A percentile compares a stretch with the other conserved stretches of the same genome.
These are phyloP conservation scores for Drosophila subquinaria DNA, from an alignment of 2,888 invertebrate species.

Conservation along the genomic window DNA sequence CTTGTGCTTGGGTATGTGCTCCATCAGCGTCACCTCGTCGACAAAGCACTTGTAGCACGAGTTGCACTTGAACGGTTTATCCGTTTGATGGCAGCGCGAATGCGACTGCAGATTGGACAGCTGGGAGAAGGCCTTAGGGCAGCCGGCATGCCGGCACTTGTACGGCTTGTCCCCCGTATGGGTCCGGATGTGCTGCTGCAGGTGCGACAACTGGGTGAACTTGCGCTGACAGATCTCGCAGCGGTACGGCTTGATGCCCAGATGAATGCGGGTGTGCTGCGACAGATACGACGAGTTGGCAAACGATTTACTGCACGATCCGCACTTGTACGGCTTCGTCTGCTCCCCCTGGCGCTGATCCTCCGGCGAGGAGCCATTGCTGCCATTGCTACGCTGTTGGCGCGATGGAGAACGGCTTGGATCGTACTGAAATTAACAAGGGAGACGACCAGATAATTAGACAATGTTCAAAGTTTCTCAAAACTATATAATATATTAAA, in stretches of 20 bases:
- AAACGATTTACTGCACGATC: conserved; percentile 99
- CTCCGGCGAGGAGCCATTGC: conserved; percentile 75
- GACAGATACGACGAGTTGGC: conserved; percentile 99
- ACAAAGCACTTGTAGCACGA: conserved; percentile 99
- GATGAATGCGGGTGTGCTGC: conserved; percentile 99
- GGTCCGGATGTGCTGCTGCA: conserved; percentile 99
- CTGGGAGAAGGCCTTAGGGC: conserved; percentile 99
- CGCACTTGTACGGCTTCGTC: conserved; percentile 99
- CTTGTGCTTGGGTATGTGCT: conserved; percentile 99
- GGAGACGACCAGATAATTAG: not conserved
- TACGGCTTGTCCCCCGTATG: conserved; percentile 99
- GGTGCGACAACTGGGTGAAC: conserved; percentile 99
- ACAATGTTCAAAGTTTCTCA: not conserved
- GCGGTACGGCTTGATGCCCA: conserved; percentile 99
- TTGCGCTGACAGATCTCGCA: conserved; percentile 99
- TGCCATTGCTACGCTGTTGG: conserved; percentile 86
- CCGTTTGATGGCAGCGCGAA: conserved; percentile 99
- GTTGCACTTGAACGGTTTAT: conserved; percentile 99
- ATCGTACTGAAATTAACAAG: conserved; percentile 77
- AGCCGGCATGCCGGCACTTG: conserved; percentile 98
- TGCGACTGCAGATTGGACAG: conserved; percentile 99
- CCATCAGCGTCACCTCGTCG: conserved; percentile 97
- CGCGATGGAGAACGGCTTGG: conserved; percentile 74
- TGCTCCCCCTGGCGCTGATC: conserved; percentile 87
- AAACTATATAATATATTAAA: not conserved